Evolutionary conservation across 1,140 invertebrate genomes (phyloP), one percentile per base, ranked within the genome.

Genomic region (Pseudachorutes palmiensis): DNA sequence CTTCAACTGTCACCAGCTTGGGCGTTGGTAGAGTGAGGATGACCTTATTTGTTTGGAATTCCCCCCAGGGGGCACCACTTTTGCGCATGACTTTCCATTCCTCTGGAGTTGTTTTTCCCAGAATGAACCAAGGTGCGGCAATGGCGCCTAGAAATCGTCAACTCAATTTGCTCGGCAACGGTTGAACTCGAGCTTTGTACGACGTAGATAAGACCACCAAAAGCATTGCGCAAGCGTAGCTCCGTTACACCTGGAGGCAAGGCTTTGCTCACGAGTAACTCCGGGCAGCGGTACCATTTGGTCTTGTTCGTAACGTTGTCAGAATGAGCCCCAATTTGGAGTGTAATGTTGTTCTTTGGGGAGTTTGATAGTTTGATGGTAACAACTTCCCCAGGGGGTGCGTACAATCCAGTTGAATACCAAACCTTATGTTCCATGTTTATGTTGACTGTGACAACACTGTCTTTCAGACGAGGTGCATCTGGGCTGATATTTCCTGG

Each of bases 321-420:
- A 29, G 9, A 5, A 26, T 63, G 61, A 32, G 9, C 45, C 16
- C 61, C 61, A 29, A 63, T 63, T 63, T 63, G 61, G 16, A 63
- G 3, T 19, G 3, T 26, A 9, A 63, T 16, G 3, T 63, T 63
- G 9, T 48, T 3, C 12, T 3, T 2, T 36, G 26, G 26, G 9
- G 33, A 24, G 12, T 2, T 26, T 22, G 33, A 5, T 2, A 63
- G 24, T 48, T 45, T 28, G 22, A 41, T 19, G 3, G 29, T 22
- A 28, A 63, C 45, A 45, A 45, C 61, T 45, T 63, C 33, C 33
- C 61, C 61, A 3, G 61, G 33, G 16, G 19, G 19, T 26, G 61
- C 61, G 26, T 63, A 63, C 3, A 63, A 36, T 26, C 61, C 61
- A 5, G 61, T 63, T 3, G 2, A 9, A 24, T 63, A 32, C 61